These are phyloP conservation scores for Harpegnathos saltator DNA, from an alignment of 1,140 invertebrate species.

Conservation along the genomic window DNA sequence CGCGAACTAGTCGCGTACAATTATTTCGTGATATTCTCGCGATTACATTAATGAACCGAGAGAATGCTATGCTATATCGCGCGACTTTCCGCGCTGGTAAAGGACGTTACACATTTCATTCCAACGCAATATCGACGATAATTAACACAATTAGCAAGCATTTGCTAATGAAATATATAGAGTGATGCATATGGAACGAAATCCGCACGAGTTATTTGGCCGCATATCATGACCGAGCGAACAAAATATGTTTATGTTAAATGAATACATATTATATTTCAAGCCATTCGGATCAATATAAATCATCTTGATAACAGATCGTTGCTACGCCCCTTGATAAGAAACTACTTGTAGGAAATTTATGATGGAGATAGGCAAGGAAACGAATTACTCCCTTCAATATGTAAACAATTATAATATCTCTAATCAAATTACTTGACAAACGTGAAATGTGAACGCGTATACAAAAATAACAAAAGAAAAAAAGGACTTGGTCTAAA, in stretches of 20 bases:
- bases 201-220: conserved; percentile 12
- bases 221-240: neutral
- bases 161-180: conserved; percentile 53
- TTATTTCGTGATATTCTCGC: conserved; percentile 53
- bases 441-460: too few relatives aligned
- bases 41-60: conserved; percentile 57
- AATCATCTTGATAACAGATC: neutral
- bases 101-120: conserved; percentile 49
- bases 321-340: too few relatives aligned
- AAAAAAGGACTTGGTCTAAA: too few relatives aligned
- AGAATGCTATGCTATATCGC: conserved; percentile 35
- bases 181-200: conserved; percentile 4
- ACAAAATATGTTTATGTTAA: conserved; percentile 7
- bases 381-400: too few relatives aligned
- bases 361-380: too few relatives aligned
- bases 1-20: conserved; percentile 38
- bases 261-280: neutral
- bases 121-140: conserved; percentile 41
- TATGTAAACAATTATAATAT: too few relatives aligned
- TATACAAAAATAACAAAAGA: too few relatives aligned
- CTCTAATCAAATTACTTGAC: too few relatives aligned
- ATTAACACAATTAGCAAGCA: conserved; percentile 46
- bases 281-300: conserved; percentile 6
- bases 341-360: too few relatives aligned
- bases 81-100: neutral